Evolutionary conservation across 2,888 invertebrate genomes (phyloP), one percentile per base, ranked within the genome.

Genomic region (Orchesellides sinensis): DNA sequence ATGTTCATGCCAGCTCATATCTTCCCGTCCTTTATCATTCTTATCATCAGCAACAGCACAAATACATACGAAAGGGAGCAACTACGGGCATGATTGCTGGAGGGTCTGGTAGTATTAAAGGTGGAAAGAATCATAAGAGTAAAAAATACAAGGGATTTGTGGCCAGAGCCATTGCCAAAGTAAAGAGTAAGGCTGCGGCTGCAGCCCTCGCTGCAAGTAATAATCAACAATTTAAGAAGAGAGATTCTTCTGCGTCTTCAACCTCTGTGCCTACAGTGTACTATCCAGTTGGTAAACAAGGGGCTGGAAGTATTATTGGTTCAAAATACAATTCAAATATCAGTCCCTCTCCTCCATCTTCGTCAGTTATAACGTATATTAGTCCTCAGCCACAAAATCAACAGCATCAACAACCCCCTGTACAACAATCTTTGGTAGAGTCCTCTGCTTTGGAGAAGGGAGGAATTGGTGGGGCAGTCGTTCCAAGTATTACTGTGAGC

Each of bases 91-190:
- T 61, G n/a, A 52, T 19, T 17, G 32, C 69, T 69, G 82, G 75
- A 40, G 56, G 49, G 10, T n/a, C 69, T 21, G 63, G 83, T 2
- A 65, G 17, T 65, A 8, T 32, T 21, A 66, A 56, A 54, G 25
- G 54, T 77, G 77, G 75, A 19, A 78, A 78, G 32, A 80, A n/a
- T n/a, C n/a, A n/a, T n/a, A n/a, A 80, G 63, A 75, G 70, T 49
- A 79, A 79, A 75, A 83, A 83, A 40, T 77, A 66, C 47, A 80
- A 79, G 27, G 84, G 85, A 40, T 85, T 85, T 70, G 83, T 85
- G 6, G 83, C 83, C 0, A 80, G 83, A 79, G 83, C 83, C 40
- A 85, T 85, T n/a, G 85, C 85, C 32, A 84, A 84, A 80, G 84
- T 84, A 3, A 84, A 84, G 59, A 78, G 79, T 35, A 84, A 84